These are phyloP conservation scores for Spisula subtruncata DNA, from an alignment of 2,888 invertebrate species.

Conservation along the genomic window DNA sequence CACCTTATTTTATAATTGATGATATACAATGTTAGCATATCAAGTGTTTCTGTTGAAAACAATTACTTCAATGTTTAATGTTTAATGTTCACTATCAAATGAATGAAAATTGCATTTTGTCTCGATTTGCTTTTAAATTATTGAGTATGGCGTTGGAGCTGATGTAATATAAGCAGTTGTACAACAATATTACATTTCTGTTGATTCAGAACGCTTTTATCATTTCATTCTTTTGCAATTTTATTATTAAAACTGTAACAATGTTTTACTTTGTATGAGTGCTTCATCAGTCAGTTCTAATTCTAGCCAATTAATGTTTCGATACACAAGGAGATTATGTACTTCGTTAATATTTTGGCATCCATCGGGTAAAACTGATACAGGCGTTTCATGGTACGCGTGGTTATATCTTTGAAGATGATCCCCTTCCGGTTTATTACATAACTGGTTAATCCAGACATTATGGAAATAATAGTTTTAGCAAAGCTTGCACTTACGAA, in stretches of 20 bases:
- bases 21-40: too few species aligned
- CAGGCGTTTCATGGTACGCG: not conserved
- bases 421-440: not conserved
- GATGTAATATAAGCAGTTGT: too few species aligned
- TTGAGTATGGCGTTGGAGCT: too few species aligned
- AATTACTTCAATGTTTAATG: too few species aligned
- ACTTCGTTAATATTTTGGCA: not conserved
- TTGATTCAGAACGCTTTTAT: too few species aligned
- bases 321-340: not conserved
- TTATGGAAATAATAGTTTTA: conserved; percentile 6
- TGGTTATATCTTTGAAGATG: not conserved
- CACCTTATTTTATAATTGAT: not conserved
- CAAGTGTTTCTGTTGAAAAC: too few species aligned
- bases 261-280: not conserved
- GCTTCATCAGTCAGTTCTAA: not conserved
- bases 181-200: too few species aligned
- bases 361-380: not conserved
- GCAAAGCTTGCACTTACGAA: not conserved
- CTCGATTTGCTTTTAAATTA: too few species aligned
- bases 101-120: too few species aligned
- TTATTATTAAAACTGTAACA: too few species aligned
- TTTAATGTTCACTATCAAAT: too few species aligned
- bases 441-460: conserved; percentile 4
- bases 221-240: too few species aligned
- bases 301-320: not conserved